Percentiles rank a stretch among this genome's conserved stretches.
Evolutionary conservation across 2,888 invertebrate species (phyloP).

Genomic region (Onthophagus sagittarius): DNA sequence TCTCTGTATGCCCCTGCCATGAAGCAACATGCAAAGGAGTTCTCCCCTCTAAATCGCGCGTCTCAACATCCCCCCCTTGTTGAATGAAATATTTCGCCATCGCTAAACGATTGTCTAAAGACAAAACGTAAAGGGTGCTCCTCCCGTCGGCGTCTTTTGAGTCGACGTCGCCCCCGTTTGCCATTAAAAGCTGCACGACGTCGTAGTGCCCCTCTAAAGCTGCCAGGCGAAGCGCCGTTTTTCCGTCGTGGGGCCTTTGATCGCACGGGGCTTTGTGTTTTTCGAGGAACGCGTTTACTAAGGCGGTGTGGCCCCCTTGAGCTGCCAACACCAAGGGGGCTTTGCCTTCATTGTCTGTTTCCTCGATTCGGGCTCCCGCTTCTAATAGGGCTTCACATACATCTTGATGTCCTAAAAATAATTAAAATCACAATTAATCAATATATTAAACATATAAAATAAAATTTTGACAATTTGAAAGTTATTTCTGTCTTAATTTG

Average conservation of each 20-base stretch:
- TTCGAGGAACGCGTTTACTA: slow-evolving; percentile 65
- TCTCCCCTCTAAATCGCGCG: slow-evolving; percentile 85
- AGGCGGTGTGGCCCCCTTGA: slow-evolving; percentile 77
- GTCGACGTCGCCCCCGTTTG: slow-evolving; percentile 78
- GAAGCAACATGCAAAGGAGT: slow-evolving; percentile 87
- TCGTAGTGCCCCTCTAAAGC: slow-evolving; percentile 83
- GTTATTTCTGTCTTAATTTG: too few relatives aligned
- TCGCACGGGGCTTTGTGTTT: slow-evolving; percentile 76
- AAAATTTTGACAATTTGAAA: too few relatives aligned
- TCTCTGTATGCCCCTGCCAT: slow-evolving; percentile 92
- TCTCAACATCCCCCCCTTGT: slow-evolving; percentile 79
- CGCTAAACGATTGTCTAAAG: slow-evolving; percentile 79
- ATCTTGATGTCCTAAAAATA: slow-evolving; percentile 66
- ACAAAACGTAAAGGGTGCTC: slow-evolving; percentile 87
- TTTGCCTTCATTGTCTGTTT: slow-evolving; percentile 88
- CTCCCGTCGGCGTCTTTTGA: slow-evolving; percentile 89
- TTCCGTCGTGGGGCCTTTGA: slow-evolving; percentile 86
- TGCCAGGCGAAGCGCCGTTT: slow-evolving; percentile 73
- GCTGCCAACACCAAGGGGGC: slow-evolving; percentile 83
- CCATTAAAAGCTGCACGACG: slow-evolving; percentile 64
- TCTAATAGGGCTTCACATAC: slow-evolving; percentile 79
- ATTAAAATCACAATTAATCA: background rate
- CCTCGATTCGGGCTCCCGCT: slow-evolving; percentile 83
- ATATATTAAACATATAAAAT: too few relatives aligned
- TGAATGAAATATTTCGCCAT: slow-evolving; percentile 80